Base-by-base conservation (phyloP, 2,797 vertebrate species). In the Heteromormyrus szaboi region DNA sequence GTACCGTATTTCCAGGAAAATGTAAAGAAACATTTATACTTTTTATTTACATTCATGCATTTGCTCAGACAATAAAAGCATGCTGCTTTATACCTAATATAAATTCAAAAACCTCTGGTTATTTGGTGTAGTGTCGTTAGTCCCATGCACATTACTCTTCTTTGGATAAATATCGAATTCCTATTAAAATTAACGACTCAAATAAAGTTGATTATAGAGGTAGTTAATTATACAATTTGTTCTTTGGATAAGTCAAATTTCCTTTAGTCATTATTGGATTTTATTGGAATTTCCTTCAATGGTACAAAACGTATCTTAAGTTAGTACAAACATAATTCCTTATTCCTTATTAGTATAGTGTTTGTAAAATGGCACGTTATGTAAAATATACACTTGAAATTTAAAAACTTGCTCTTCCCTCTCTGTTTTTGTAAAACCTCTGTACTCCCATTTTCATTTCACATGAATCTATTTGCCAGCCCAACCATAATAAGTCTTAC, bases 101-200 rank as follows among this genome's bases (percentile, higher is more conserved):
- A 86, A 41, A 68, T 84, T 46, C 48, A 72, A 56, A 86, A 89
- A 7, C n/a, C 25, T 41, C 84, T 56, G 65, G 62, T 65, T 59
- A 62, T 86, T 48, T 53, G 37, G 33, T 62, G 81, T 19, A 65
- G 29, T 51, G 59, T 11, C 17, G 17, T 62, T 68, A 85, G 85
- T 85, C 46, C 41, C 56, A 41, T 85, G n/a, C 81, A 85, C 81
- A 85, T 85, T 51, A 65, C 4, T 2, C 37, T 56, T 51, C 37
- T 86, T 86, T 41, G 48, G 25, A 87, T 76, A 17, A 72, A 54
- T 72, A 86, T 87, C 46, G 46, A 86, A 86, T 86, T 89, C 51
- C 33, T 54, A 29, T 56, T 22, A 86, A 54, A 48, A 33, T 41
- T 25, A 46, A 41, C 85, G 86, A 46, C 29, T 22, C 50, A 56